Evolutionary conservation across 1,140 invertebrate species (phyloP).

Genomic region (Drosophila leontia): DNA sequence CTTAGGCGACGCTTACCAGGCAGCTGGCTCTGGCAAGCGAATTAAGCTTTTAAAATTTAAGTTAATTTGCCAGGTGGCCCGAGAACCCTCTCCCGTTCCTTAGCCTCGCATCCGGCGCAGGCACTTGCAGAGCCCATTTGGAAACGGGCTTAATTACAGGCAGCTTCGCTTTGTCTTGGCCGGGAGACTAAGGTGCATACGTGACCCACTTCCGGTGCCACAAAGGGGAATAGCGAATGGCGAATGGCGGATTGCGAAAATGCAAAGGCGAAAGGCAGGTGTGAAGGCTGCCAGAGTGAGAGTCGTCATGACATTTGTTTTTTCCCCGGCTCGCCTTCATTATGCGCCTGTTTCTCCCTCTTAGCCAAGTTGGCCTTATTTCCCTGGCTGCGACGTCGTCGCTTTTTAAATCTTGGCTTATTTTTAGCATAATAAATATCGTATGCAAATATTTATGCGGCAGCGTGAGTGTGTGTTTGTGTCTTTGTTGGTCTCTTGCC

Average conservation of each 20-base stretch:
- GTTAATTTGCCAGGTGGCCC: conserved; percentile 60
- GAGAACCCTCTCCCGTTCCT: conserved; percentile 6
- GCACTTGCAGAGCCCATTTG: conserved; percentile 68
- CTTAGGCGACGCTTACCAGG: conserved; percentile 44
- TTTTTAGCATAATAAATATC: conserved; percentile 82
- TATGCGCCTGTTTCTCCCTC: conserved; percentile 50
- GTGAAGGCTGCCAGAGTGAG: conserved; percentile 70
- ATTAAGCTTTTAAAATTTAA: conserved; percentile 63
- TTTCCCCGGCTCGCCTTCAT: conserved; percentile 48
- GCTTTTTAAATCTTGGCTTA: conserved; percentile 79
- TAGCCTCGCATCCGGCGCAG: conserved; percentile 11
- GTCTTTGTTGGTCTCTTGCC: conserved; percentile 35
- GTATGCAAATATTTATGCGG: conserved; percentile 78
- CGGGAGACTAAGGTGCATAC: conserved; percentile 60
- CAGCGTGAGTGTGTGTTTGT: conserved; percentile 26
- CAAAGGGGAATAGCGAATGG: conserved; percentile 69
- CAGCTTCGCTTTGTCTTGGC: conserved; percentile 65
- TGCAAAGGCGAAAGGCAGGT: conserved; percentile 56
- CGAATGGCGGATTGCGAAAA: conserved; percentile 13
- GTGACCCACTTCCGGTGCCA: conserved; percentile 77
- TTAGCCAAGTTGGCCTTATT: conserved; percentile 71
- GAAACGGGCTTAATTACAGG: conserved; percentile 71
- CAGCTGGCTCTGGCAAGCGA: conserved; percentile 15
- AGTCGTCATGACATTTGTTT: conserved; percentile 81
- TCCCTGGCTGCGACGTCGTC: conserved; percentile 32